phyloP scores from a whole-genome alignment of 1,140 invertebrate species.

The Brachionus rotundiformis region DNA sequence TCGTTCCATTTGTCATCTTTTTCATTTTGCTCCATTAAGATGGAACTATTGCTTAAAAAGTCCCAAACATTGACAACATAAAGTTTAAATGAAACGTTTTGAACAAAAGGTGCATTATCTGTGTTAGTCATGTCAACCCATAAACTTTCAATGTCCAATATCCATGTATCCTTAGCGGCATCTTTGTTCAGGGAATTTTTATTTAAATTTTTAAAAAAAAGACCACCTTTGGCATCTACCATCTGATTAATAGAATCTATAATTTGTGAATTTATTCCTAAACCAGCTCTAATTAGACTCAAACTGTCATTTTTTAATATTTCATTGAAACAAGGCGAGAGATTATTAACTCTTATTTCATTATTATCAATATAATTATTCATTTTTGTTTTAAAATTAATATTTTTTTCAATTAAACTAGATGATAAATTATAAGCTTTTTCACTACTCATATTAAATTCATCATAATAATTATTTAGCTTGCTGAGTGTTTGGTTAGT shows the following conservation, averaged over 20 bases:
- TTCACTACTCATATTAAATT: neutral
- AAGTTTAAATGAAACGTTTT: conserved; percentile 3
- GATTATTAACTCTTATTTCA: neutral
- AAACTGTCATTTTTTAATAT: neutral
- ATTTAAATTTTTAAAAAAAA: conserved; percentile 41
- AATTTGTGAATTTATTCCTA: neutral
- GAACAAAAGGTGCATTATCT: conserved; percentile 18
- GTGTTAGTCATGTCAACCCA: conserved; percentile 40
- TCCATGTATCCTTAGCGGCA: conserved; percentile 22
- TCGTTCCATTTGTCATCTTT: neutral
- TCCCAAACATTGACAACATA: conserved; percentile 33
- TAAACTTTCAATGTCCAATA: neutral
- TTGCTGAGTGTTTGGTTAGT: conserved; percentile 16
- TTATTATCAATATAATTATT: neutral
- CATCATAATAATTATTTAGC: neutral
- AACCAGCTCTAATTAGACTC: neutral
- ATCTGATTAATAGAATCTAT: neutral
- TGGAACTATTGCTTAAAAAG: neutral
- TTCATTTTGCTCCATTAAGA: neutral
- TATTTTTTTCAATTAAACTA: conserved; percentile 9
- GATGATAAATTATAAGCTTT: conserved; percentile 8
- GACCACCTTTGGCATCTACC: conserved; percentile 1
- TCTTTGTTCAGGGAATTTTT: conserved; percentile 33
- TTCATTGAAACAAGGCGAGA: conserved; percentile 43
- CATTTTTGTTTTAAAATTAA: neutral